A percentile compares a stretch with the other conserved stretches of the same genome.
phyloP scores from a whole-genome alignment of 2,113 vertebrate species.

The Ptilorrhoa leucosticta region DNA sequence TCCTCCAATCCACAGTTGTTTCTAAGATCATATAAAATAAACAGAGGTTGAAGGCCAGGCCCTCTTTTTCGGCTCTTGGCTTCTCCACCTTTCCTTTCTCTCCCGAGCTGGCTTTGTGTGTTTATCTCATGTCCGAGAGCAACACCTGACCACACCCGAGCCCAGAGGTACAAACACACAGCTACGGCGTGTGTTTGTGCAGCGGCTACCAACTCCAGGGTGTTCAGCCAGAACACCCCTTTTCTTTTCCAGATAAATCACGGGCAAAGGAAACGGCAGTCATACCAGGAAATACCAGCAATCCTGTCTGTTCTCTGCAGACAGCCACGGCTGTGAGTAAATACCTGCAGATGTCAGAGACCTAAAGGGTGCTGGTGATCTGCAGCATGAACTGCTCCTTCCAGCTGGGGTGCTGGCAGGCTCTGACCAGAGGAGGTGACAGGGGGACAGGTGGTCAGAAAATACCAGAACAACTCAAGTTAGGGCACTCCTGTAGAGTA shows the following conservation, averaged over 20 bases:
- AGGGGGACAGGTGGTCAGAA: background rate
- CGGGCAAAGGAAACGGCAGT: fast-evolving
- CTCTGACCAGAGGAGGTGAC: background rate
- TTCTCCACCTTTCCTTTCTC: too few relatives aligned
- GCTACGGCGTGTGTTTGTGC: fast-evolving
- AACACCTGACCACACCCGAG: background rate
- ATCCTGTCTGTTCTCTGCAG: background rate
- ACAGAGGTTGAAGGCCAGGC: too few relatives aligned
- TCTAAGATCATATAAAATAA: too few relatives aligned
- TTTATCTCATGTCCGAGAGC: too few relatives aligned
- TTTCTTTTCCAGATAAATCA: background rate
- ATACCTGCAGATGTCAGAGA: background rate
- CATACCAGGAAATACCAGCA: background rate
- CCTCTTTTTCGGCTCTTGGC: too few relatives aligned
- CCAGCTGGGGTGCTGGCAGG: background rate
- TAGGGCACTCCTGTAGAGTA: background rate
- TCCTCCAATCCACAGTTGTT: too few relatives aligned
- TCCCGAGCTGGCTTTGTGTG: too few relatives aligned
- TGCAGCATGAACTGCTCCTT: background rate
- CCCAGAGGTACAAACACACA: background rate
- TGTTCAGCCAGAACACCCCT: background rate
- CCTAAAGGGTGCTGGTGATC: background rate
- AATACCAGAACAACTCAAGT: background rate
- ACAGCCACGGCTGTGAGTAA: background rate
- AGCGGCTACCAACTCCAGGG: too few relatives aligned